Evolutionary conservation across 2,888 invertebrate genomes (phyloP).

Genomic region (Hydriomena furcata): DNA sequence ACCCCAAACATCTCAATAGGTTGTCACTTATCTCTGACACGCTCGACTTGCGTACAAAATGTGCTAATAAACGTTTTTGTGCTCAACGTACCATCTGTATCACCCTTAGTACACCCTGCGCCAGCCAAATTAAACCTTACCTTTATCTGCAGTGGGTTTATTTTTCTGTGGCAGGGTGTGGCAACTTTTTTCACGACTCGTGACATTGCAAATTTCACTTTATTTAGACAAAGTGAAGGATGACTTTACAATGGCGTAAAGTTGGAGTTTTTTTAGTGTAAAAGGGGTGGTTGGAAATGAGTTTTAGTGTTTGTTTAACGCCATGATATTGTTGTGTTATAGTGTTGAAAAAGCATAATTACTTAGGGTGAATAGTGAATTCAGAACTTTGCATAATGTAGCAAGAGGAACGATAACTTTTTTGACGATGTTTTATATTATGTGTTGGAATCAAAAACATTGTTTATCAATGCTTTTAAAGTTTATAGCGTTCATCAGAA

Average conservation of each 20-base stretch:
- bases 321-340: conserved; percentile 44
- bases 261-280: conserved; percentile 10
- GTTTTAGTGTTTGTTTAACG: conserved; percentile 53
- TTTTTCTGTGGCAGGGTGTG: not conserved
- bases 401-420: not conserved
- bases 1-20: conserved; percentile 61
- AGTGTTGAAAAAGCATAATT: conserved; percentile 30
- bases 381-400: conserved; percentile 15
- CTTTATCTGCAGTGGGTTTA: not conserved
- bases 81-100: conserved; percentile 46
- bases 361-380: conserved; percentile 16
- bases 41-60: conserved; percentile 67
- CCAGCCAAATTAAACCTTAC: conserved; percentile 32
- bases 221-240: not conserved
- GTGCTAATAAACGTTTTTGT: conserved; percentile 77
- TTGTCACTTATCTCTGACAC: conserved; percentile 71
- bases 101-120: conserved; percentile 40
- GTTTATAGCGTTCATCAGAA: too few relatives aligned
- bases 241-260: not conserved
- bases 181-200: conserved; percentile 11
- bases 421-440: not conserved
- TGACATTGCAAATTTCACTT: conserved; percentile 2
- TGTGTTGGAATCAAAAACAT: too few relatives aligned
- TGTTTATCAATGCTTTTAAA: not conserved
- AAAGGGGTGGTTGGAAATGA: conserved; percentile 46